Base-by-base conservation (phyloP, 2,797 vertebrate genomes). In the Paedocypris micromegethes region DNA sequence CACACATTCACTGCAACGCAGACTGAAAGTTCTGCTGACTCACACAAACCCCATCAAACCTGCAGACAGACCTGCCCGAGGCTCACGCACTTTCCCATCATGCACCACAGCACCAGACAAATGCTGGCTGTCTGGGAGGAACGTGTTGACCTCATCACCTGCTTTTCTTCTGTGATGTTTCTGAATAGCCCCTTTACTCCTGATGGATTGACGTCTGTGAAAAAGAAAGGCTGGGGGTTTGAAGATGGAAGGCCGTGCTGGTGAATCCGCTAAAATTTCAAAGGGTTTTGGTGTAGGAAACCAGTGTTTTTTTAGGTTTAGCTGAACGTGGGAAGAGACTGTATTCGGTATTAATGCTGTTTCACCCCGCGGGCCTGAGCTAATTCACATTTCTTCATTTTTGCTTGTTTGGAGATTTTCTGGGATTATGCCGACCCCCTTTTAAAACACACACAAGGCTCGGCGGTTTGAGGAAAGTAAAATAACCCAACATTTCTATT, bases 41-140 rank as follows among this genome's bases (percentile, higher is more conserved):
- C 61, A 46, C 67, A 46, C 68, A 78, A 67, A 69, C 37, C 56
- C 64, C 5, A 42, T 53, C 47, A 38, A 64, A 58, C 43, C 40
- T 55, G 51, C 60, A 78, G 75, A 82, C 77, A 83, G 82, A 81
- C 75, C 78, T 84, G 84, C 86, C 86, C 84, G 72, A 23, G 23
- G 23, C 23, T 23, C 23, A 23, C 23, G 23, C 23, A 51, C 46
- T 72, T 72, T 72, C 65, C 46, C 77, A 66, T 66, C 51, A 62
- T 46, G 52, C 68, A 66, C 58, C 48, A 47, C 70, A 59, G 62
- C 58, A 39, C 47, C 59, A 67, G 64, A 63, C 74, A 78, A 75
- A 76, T 75, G 76, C 73, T 63, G 56, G 49, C 6, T 53, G 64
- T 9, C 51, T 37, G 37, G 1, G 41, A 48, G 61, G 41, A 45